Evolutionary conservation across 1,140 invertebrate species (phyloP).

Genomic region (Diorhabda elongata): DNA sequence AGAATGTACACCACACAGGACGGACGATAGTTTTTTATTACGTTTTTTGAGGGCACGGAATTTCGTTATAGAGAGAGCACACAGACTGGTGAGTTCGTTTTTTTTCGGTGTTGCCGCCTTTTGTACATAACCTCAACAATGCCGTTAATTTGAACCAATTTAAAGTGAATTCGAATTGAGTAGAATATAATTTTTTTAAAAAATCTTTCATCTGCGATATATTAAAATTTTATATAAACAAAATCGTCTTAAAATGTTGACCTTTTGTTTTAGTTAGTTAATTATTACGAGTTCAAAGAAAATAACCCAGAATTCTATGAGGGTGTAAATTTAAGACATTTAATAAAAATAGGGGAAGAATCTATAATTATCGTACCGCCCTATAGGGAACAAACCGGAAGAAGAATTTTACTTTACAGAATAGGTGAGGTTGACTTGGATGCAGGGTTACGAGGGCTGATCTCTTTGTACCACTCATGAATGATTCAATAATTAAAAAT

Average conservation of each 20-base stretch:
- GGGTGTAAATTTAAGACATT: slow-evolving; percentile 60
- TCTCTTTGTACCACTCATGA: too few species aligned
- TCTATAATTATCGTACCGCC: slow-evolving; percentile 68
- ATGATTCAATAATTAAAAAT: too few species aligned
- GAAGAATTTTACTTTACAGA: slow-evolving; percentile 63
- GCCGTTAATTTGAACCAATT: too few species aligned
- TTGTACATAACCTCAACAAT: too few species aligned
- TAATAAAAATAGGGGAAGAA: slow-evolving; percentile 64
- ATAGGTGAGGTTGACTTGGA: slow-evolving; percentile 49
- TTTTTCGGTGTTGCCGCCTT: too few species aligned
- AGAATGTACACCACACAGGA: slow-evolving; percentile 68
- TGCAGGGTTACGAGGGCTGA: too few species aligned
- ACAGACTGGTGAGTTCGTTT: slow-evolving; percentile 65
- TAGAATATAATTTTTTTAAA: too few species aligned
- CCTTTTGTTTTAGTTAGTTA: slow-evolving; percentile 58
- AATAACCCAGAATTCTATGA: slow-evolving; percentile 65
- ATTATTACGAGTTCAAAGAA: slow-evolving; percentile 71
- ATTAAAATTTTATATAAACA: not conserved
- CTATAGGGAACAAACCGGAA: slow-evolving; percentile 66
- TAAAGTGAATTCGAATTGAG: too few species aligned
- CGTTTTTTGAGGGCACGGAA: slow-evolving; percentile 78
- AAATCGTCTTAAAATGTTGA: not conserved
- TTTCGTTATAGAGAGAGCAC: slow-evolving; percentile 74
- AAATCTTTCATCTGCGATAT: too few species aligned
- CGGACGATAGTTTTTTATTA: slow-evolving; percentile 78